These are phyloP conservation scores for Tubulanus polymorphus DNA, from an alignment of 2,888 invertebrate genomes.

Conservation along the genomic window DNA sequence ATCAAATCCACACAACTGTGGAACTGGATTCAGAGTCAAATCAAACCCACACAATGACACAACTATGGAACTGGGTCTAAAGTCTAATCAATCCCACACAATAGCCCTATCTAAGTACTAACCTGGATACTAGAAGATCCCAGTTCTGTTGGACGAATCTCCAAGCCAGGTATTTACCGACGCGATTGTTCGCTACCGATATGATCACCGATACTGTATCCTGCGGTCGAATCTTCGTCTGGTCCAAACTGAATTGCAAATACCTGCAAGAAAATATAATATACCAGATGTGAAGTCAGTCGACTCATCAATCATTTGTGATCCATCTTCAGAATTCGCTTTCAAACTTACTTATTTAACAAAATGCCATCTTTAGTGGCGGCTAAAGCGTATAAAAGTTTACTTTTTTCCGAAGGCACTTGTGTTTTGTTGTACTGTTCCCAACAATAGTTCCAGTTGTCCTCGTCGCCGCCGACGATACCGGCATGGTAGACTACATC, in stretches of 20 bases:
- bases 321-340: neutral
- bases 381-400: constrained; percentile 40
- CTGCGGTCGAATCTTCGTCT: constrained; percentile 65
- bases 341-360: constrained; percentile 36
- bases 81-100: no score
- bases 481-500: constrained; percentile 65
- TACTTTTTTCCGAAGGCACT: constrained; percentile 43
- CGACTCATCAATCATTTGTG: no score
- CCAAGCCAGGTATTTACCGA: constrained; percentile 70
- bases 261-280: constrained; percentile 58
- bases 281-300: no score
- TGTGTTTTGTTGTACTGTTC: constrained; percentile 32
- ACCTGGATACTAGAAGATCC: constrained; percentile 63
- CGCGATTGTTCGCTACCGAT: constrained; percentile 64
- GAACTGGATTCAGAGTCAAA: no score
- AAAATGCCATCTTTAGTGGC: constrained; percentile 37
- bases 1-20: no score
- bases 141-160: constrained; percentile 69
- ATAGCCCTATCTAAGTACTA: constrained; percentile 39
- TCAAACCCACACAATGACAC: no score
- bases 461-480: constrained; percentile 44
- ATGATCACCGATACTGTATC: constrained; percentile 69
- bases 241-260: constrained; percentile 68
- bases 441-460: constrained; percentile 50
- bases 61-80: no score